These are phyloP conservation scores for Cynocephalus volans DNA, from an alignment of 2,113 vertebrate genomes.

Conservation along the genomic window DNA sequence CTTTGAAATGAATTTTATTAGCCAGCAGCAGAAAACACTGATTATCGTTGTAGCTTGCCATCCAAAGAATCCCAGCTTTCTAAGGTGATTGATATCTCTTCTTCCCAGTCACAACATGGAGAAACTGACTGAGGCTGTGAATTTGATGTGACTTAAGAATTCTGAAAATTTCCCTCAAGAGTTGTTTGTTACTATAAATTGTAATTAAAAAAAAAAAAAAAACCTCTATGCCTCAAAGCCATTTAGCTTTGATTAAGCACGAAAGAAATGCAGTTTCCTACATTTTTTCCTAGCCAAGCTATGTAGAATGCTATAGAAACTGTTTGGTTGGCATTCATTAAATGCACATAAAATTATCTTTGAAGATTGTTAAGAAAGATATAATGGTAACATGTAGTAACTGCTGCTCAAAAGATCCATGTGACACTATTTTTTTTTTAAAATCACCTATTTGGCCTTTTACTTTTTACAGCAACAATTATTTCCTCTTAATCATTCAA, in stretches of 20 bases:
- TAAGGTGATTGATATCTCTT: constrained; percentile 52
- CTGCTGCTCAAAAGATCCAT: not conserved
- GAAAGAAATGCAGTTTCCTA: not conserved
- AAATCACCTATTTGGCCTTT: not conserved
- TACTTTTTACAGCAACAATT: constrained; percentile 30
- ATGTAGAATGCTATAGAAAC: not conserved
- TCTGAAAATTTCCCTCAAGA: not conserved
- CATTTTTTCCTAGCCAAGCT: not conserved
- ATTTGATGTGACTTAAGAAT: constrained; percentile 56
- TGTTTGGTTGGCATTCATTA: not conserved
- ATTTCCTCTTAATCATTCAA: constrained; percentile 15
- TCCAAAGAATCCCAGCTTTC: constrained; percentile 16
- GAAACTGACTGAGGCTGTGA: constrained; percentile 68
- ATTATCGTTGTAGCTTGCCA: constrained; percentile 49
- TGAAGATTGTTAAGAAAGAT: not conserved
- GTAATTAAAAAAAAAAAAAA: constrained; percentile 10
- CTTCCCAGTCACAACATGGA: constrained; percentile 33
- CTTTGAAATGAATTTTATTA: constrained; percentile 56
- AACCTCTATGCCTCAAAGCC: not conserved
- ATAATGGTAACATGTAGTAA: not conserved
- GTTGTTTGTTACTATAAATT: constrained; percentile 36
- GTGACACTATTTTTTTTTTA: not conserved
- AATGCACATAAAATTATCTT: not conserved
- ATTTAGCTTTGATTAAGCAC: constrained; percentile 70
- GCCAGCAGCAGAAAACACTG: not conserved